Base-by-base conservation (phyloP, 2,888 invertebrate species). In the Operophtera brumata region DNA sequence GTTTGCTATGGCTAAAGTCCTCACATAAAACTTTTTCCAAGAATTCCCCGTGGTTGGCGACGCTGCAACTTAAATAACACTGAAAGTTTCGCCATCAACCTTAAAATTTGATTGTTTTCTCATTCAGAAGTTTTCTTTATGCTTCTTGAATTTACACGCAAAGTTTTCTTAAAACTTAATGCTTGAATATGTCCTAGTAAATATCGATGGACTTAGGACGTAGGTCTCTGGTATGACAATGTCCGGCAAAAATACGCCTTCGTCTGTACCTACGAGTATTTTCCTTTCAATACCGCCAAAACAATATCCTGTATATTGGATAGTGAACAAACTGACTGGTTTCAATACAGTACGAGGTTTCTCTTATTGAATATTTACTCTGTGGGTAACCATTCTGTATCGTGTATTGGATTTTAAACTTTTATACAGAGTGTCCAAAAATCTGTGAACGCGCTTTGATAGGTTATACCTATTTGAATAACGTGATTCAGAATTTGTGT, bases 301-400 rank as follows among this genome's bases (percentile, higher is more conserved):
- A 84, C 83, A 85, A 84, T 83, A 81, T 80, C 72, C 71, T 46
- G 64, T 77, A 74, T 83, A 84, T 85, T 84, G 84, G 82, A 75
- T 70, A 78, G 69, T 66, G 78, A 80, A 70, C 79, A 82, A 83
- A 84, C 82, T 74, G 74, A 73, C 76, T 75, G 72, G 71, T 63
- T 71, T 74, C 78, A 78, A 75, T 75, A 75, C 80, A 80, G 80
- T 79, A 78, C 77, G 69, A 67, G 65, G 66, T 66, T 70, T 61
- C 75, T 75, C 74, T 78, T 86, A 84, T 84, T 84, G 79, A 80
- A 84, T 83, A 80, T 85, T 84, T 84, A 78, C 77, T 71, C 66
- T 69, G 64, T 59, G 66, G 75, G 57, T 63, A 64, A 64, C 67
- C 70, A 53, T 64, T 47, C 47, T 65, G 64, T 64, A 53, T 59